Evolutionary conservation across 1,140 invertebrate genomes (phyloP), one percentile per base, ranked within the genome.

Genomic region (Himalopsyche phryganea): DNA sequence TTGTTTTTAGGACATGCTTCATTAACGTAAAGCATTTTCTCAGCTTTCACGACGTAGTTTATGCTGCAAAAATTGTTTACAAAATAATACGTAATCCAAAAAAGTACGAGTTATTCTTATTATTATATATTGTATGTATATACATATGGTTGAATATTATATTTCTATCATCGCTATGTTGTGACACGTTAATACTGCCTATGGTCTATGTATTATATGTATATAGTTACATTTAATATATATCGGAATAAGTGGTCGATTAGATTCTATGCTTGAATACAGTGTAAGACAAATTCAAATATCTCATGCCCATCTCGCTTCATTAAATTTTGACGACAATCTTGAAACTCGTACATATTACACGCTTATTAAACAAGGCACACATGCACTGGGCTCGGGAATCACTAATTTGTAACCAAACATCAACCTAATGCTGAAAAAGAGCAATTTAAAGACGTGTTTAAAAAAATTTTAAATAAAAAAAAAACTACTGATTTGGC

Each of bases 11-110:
- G n/a, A n/a, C n/a, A n/a, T 13, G 11, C 14, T 48, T 48, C 46
- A 32, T 48, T 48, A 50, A 35, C 11, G 38, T 50, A 13, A 9
- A 38, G 48, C 50, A 51, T 28, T 19, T 17, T 48, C 44, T 58
- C 42, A 46, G 54, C 44, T 57, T 62, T 62, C 60, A 46, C 60
- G 60, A 63, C 60, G 15, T 50, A 58, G 55, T 63, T 62, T 50
- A 50, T 55, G 60, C 60, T 50, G 19, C 47, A 58, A 35, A 60
- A 36, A 36, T 36, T 47, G n/a, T 50, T 6, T 50, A 50, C 48
- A 50, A 50, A 50, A 50, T 50, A 10, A 50, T 36, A 36, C 48
- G 15, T 50, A 50, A 50, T 14, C 14, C 15, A 14, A 50, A 32
- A 38, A 36, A 35, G 38, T 17, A 35, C n/a, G 32, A 36, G 38